A percentile compares a stretch with the other conserved stretches of the same genome.
phyloP scores from a whole-genome alignment of 1,140 invertebrate species.

The Megalopta genalis region DNA sequence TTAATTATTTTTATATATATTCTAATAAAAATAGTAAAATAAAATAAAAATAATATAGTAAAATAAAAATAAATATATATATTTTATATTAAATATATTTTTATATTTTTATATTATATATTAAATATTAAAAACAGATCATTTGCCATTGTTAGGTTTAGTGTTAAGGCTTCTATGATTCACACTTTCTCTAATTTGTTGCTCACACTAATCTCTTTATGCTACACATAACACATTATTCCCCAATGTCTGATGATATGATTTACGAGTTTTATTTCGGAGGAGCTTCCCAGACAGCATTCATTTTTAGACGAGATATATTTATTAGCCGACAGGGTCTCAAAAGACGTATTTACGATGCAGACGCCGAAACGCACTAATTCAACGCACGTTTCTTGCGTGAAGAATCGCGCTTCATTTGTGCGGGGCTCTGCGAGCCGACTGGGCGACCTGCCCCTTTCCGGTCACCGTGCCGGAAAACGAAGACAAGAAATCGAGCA shows the following conservation, averaged over 20 bases:
- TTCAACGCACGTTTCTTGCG: slow-evolving; percentile 23
- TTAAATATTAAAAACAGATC: too few species aligned
- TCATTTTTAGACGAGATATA: slow-evolving; percentile 6
- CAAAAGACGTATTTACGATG: slow-evolving; percentile 11
- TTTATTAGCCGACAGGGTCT: not conserved
- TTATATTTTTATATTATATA: too few species aligned
- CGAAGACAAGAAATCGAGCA: slow-evolving; percentile 16
- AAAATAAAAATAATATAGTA: too few species aligned
- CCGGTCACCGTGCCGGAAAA: slow-evolving; percentile 22
- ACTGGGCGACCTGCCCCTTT: not conserved
- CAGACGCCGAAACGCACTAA: slow-evolving; percentile 7
- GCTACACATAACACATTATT: not conserved
- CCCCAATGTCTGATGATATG: not conserved
- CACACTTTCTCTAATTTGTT: too few species aligned
- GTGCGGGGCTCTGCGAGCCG: not conserved
- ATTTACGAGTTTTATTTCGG: not conserved
- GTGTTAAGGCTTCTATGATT: too few species aligned
- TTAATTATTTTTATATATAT: too few species aligned
- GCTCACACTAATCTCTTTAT: too few species aligned
- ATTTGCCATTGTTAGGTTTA: too few species aligned
- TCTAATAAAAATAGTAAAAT: too few species aligned
- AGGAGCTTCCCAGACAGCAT: not conserved
- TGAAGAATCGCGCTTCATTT: slow-evolving; percentile 21
- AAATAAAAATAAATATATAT: too few species aligned
- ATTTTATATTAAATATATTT: too few species aligned